phyloP scores from a whole-genome alignment of 2,113 vertebrate species.

The Trachemys scripta region DNA sequence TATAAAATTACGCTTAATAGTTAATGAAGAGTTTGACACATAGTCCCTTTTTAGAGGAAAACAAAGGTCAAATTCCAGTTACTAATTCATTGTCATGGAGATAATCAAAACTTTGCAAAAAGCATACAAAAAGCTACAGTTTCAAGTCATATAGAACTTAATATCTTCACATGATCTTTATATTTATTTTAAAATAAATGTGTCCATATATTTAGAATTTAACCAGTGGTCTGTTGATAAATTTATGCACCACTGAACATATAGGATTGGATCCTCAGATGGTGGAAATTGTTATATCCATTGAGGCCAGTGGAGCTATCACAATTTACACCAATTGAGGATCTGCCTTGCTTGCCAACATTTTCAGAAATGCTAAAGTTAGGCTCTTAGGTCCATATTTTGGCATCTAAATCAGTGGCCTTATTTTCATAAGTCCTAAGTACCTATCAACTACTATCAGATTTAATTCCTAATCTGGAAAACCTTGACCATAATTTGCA shows the following conservation, averaged over 20 bases:
- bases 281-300: not conserved
- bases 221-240: not conserved
- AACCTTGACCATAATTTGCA: not conserved
- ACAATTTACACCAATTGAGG: not conserved
- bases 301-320: not conserved
- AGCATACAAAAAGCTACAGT: not conserved
- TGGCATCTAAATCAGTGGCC: not conserved
- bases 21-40: not conserved
- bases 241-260: slow-evolving; percentile 22
- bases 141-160: not conserved
- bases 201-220: not conserved
- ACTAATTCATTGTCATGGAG: not conserved
- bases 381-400: not conserved
- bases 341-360: not conserved
- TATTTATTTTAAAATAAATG: slow-evolving; percentile 14
- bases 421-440: too few relatives aligned
- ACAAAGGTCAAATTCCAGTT: not conserved
- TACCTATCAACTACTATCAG: not conserved
- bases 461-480: not conserved
- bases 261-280: not conserved
- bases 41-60: not conserved
- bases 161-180: not conserved
- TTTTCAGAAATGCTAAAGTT: slow-evolving; percentile 17
- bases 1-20: not conserved
- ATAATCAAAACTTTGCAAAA: not conserved